Base-by-base conservation (phyloP, 2,888 invertebrate species). In the Pollenia griseotomentosa region DNA sequence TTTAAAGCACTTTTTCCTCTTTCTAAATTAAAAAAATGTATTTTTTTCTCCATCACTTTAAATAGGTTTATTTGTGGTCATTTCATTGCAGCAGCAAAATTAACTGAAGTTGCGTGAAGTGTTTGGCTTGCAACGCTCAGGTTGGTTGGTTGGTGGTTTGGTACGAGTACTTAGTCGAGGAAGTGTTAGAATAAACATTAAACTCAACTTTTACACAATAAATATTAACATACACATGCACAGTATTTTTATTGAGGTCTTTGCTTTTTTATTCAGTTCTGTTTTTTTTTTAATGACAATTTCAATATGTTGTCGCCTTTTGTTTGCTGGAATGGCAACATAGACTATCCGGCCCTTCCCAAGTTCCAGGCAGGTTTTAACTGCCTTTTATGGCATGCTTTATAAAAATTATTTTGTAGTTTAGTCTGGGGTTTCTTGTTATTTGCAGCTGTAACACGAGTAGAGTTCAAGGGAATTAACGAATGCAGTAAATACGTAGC, bases 391-490 rank as follows among this genome's bases (percentile, higher is more conserved):
- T 42, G 9, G n/a, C 42, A 42, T 63, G 51, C 44, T 11, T 48
- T 46, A 2, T 2, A 61, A 42, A 63, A 42, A 0, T 19, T 12
- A 44, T 19, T 40, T 75, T 19, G 3, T 8, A 48, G 40, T 40
- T 48, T 51, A 61, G 61, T 48, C 74, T 40, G 61, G 51, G 16
- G 19, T 51, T 10, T 16, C 65, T 48, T 16, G 12, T 59, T 9
- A 53, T 53, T 63, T 80, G 16, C 51, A 55, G 46, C 70, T 75
- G 80, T 77, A 83, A 86, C 59, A n/a, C 46, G 83, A 80, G 86
- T 66, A 55, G 57, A 75, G 79, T 86, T 86, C 83, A 83, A 86
- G 83, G 86, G 83, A 83, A 86, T 86, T 83, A 83, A 83, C 40
- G 40, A 83, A 68, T 66, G 53, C 74, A 82, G 70, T 59, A 40